phyloP scores from a whole-genome alignment of 1,140 invertebrate species.

The Hesperophylax magnus region DNA sequence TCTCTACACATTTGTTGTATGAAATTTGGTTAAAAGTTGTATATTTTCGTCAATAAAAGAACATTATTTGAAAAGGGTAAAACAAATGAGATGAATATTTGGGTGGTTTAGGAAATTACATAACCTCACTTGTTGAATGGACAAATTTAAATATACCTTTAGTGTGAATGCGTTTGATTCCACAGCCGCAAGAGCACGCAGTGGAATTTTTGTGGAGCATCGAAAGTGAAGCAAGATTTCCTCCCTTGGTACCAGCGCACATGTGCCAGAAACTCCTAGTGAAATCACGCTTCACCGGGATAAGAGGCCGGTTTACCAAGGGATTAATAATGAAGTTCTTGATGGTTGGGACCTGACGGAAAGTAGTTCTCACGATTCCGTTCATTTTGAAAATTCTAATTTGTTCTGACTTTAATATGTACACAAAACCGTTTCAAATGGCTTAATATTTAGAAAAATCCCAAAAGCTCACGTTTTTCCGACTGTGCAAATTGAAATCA shows the following conservation, averaged over 20 bases:
- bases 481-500: too few relatives aligned
- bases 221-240: conserved; percentile 58
- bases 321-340: conserved; percentile 62
- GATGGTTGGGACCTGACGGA: conserved; percentile 67
- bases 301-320: conserved; percentile 65
- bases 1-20: too few relatives aligned
- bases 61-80: neutral
- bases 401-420: too few relatives aligned
- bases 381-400: conserved; percentile 73
- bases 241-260: conserved; percentile 64
- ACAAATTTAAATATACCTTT: conserved; percentile 74
- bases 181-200: conserved; percentile 76
- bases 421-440: too few relatives aligned
- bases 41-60: too few relatives aligned
- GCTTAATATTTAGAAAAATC: too few relatives aligned
- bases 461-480: too few relatives aligned
- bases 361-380: conserved; percentile 74
- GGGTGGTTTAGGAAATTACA: conserved; percentile 57
- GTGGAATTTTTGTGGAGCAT: conserved; percentile 64
- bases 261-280: conserved; percentile 79
- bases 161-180: conserved; percentile 73
- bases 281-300: conserved; percentile 74
- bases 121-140: conserved; percentile 60
- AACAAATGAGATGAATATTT: neutral
- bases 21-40: too few relatives aligned